Base-by-base conservation (phyloP, 2,888 invertebrate species). In the Phengaris arion region DNA sequence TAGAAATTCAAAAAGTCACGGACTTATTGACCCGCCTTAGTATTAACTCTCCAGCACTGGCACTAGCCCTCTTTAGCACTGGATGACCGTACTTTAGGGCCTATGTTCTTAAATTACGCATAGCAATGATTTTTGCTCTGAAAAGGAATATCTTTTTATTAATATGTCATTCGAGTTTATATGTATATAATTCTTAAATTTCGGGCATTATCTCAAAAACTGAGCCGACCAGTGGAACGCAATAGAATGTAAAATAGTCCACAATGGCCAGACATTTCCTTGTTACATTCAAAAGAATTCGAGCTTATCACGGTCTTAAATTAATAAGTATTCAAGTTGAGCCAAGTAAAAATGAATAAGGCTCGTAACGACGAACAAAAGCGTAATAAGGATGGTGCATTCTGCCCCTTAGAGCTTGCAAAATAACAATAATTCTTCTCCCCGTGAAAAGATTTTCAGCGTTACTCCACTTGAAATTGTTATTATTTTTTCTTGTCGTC, bases 401-500 rank as follows among this genome's bases (percentile, higher is more conserved):
- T 92, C 92, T 91, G 93, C 93, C 93, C 90, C 91, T 91, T 89
- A 89, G 90, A 89, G 90, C 89, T 92, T 93, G 93, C 93, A 93
- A 93, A 93, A 93, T 93, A 93, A 93, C 93, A 93, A 93, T 93
- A 93, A 92, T 93, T 93, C 91, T 83, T 84, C 83, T 91, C 91
- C 87, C 89, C 87, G 87, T 93, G 93, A 93, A 93, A 93, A 93
- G 93, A 92, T 92, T 93, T 92, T 92, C 92, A 93, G 92, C 92
- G 90, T 91, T 93, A 92, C 92, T 93, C 93, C 93, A 93, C 93
- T 93, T 93, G 93, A 93, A 92, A 92, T 93, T 93, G 92, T 93
- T 92, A 91, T 92, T 86, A 83, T 89, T 91, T 92, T 92, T 92
- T 92, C 91, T 89, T 89, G 90, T 90, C 90, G 87, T 91, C 89